phyloP scores from a whole-genome alignment of 2,888 invertebrate genomes.

The Neoascia interrupta region DNA sequence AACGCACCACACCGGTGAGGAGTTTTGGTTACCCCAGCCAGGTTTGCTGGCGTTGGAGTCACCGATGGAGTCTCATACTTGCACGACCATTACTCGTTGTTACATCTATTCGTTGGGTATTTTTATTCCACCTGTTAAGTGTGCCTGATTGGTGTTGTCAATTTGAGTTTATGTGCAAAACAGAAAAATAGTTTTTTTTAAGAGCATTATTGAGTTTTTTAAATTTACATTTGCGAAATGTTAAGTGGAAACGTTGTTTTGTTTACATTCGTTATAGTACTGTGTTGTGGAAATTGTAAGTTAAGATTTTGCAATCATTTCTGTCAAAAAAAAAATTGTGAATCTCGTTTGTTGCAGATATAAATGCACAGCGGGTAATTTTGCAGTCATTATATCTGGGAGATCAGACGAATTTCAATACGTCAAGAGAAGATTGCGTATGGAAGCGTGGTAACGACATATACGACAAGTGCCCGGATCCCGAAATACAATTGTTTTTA shows the following conservation, averaged over 20 bases:
- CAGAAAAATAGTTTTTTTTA: not conserved
- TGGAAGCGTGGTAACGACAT: conserved; percentile 84
- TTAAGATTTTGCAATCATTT: conserved; percentile 3
- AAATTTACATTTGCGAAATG: conserved; percentile 14
- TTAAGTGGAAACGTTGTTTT: conserved; percentile 1
- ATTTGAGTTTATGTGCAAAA: not conserved
- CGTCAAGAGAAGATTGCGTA: conserved; percentile 84
- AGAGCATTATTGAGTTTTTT: not conserved
- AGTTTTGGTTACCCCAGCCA: conserved; percentile 32
- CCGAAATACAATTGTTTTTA: conserved; percentile 84
- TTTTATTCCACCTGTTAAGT: not conserved
- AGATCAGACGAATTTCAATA: conserved; percentile 82
- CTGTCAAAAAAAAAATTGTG: not conserved
- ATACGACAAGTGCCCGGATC: conserved; percentile 85
- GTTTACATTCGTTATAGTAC: conserved; percentile 12
- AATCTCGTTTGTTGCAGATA: conserved; percentile 13
- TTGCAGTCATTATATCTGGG: conserved; percentile 83
- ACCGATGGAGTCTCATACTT: conserved; percentile 50
- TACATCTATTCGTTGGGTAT: conserved; percentile 49
- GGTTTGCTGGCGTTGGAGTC: conserved; percentile 46
- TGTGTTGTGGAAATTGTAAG: conserved; percentile 44
- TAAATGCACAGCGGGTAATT: conserved; percentile 69
- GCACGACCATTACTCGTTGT: conserved; percentile 58
- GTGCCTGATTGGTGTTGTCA: conserved; percentile 13
- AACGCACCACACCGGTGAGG: no score